These are phyloP conservation scores for Diadegma fenestrale DNA, from an alignment of 2,888 invertebrate genomes.

Conservation along the genomic window DNA sequence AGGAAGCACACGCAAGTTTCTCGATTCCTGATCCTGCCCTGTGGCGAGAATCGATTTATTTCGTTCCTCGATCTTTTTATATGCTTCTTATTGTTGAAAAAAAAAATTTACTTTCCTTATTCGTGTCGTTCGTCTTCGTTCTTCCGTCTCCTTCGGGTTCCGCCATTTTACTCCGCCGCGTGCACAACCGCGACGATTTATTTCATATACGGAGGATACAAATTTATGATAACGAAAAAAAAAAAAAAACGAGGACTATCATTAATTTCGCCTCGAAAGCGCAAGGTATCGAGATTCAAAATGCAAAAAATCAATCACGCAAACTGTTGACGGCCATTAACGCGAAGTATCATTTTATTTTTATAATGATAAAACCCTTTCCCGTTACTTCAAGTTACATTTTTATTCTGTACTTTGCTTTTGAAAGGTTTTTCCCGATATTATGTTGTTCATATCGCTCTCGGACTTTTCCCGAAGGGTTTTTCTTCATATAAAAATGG, in stretches of 20 bases:
- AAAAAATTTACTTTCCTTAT: slow-evolving; percentile 51
- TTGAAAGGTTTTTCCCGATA: neutral
- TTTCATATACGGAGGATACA: slow-evolving; percentile 7
- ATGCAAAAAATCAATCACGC: neutral
- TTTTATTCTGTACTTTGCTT: neutral
- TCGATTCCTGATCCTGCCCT: slow-evolving; percentile 55
- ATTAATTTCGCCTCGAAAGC: no score
- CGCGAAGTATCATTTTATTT: neutral
- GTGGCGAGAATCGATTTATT: slow-evolving; percentile 71
- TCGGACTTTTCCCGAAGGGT: neutral
- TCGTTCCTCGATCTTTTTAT: slow-evolving; percentile 62
- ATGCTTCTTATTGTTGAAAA: slow-evolving; percentile 23
- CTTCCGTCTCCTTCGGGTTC: slow-evolving; percentile 57
- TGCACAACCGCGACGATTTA: slow-evolving; percentile 5
- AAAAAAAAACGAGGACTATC: neutral
- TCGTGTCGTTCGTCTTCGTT: slow-evolving; percentile 38
- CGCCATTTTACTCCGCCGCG: slow-evolving; percentile 48
- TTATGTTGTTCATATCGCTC: neutral
- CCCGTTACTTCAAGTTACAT: neutral
- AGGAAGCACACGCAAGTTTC: neutral
- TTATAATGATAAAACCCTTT: neutral
- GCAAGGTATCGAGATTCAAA: neutral
- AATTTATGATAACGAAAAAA: neutral
- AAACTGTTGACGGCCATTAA: neutral
- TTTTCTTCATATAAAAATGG: slow-evolving; percentile 2